Conservation (phyloP, 2,113 vertebrate species). For the Chloropsis hardwickii region DNA sequence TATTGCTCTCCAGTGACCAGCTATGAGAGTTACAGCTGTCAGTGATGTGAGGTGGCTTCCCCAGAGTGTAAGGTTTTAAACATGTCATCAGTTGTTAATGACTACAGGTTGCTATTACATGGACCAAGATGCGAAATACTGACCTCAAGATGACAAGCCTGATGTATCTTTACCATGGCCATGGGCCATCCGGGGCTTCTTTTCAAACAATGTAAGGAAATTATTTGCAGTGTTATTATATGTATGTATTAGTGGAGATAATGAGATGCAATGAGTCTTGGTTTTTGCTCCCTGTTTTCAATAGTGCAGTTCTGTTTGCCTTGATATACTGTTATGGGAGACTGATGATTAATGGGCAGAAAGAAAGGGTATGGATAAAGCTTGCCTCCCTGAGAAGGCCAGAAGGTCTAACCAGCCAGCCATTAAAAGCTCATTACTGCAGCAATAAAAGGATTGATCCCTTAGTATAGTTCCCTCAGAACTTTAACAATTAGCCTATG, state of each 20-base stretch:
- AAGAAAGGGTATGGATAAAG: not conserved
- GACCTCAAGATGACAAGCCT: not conserved
- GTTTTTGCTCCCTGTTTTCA: not conserved
- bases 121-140: not conserved
- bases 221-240: not conserved
- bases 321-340: constrained; percentile 10
- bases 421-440: constrained; percentile 70
- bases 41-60: not conserved
- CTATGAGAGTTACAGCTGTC: not conserved
- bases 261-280: not conserved
- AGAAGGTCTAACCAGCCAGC: constrained; percentile 24
- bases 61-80: not conserved
- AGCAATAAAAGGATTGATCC: constrained; percentile 63
- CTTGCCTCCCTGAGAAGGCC: not conserved
- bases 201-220: not conserved
- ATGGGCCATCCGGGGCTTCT: not conserved
- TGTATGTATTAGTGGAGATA: not conserved
- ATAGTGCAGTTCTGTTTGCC: not conserved
- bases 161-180: not conserved
- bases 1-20: not conserved
- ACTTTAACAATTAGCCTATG: constrained; percentile 61
- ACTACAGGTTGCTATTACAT: not conserved
- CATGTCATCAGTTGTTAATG: not conserved
- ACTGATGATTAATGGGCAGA: constrained; percentile 31
- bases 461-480: constrained; percentile 42